Conservation (phyloP, 2,888 invertebrate genomes). For the Lasioglossum morio region DNA sequence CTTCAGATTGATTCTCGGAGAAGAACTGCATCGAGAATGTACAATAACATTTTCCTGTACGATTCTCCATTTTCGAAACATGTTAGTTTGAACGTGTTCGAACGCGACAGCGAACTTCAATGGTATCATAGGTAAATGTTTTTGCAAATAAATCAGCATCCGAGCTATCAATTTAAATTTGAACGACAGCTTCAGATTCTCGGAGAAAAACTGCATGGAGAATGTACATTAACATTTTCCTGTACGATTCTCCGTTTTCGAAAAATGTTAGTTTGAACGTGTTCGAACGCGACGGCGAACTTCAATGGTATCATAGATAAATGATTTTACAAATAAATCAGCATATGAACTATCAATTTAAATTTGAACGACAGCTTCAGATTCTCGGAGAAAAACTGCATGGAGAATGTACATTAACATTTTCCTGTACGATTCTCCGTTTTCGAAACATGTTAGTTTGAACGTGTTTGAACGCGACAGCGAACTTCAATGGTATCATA, state of each 20-base stretch:
- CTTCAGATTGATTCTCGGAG: neutral
- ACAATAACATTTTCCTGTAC: neutral
- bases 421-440: neutral
- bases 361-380: neutral
- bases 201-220: neutral
- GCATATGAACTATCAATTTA: accelerated
- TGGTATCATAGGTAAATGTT: neutral
- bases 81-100: neutral
- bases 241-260: neutral
- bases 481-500: neutral
- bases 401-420: neutral
- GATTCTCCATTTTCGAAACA: neutral
- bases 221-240: neutral
- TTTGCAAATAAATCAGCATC: neutral
- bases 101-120: neutral
- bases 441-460: too few species aligned
- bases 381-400: neutral
- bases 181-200: neutral
- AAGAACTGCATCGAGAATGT: neutral
- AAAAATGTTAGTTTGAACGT: neutral
- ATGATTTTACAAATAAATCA: neutral
- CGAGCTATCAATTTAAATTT: neutral
- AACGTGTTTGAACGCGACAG: neutral
- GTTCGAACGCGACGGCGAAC: neutral
- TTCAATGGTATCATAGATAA: neutral